Evolutionary conservation across 2,888 invertebrate species (phyloP).

Genomic region (Platycheirus albimanus): DNA sequence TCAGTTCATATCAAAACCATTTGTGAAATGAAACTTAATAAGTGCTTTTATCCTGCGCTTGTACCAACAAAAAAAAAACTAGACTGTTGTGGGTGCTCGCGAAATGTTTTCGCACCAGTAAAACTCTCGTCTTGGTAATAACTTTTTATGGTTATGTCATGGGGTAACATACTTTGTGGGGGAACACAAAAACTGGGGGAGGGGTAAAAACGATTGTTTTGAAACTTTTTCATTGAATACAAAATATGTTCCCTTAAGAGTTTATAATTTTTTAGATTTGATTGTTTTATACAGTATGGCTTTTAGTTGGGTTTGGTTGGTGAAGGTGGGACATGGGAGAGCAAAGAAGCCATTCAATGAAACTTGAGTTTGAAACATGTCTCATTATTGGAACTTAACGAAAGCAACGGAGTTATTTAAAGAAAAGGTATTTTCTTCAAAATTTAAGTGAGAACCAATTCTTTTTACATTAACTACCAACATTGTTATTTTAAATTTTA

Average conservation of each 20-base stretch:
- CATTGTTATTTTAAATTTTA: no score
- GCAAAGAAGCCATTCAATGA: not conserved
- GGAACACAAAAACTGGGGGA: constrained; percentile 1
- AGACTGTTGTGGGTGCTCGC: constrained; percentile 1
- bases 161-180: constrained; percentile 25
- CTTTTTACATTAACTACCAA: no score
- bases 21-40: constrained; percentile 63
- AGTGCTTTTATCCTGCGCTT: constrained; percentile 42
- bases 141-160: constrained; percentile 64
- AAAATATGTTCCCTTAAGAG: constrained; percentile 33
- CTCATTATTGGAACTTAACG: not conserved
- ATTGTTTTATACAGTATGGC: constrained; percentile 46
- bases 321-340: not conserved
- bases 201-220: constrained; percentile 62
- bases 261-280: constrained; percentile 31
- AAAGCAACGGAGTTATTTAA: not conserved
- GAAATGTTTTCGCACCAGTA: constrained; percentile 1
- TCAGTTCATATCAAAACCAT: constrained; percentile 64
- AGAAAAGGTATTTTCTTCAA: no score
- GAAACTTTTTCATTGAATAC: constrained; percentile 32
- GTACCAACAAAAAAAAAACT: not conserved
- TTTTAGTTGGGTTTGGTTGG: not conserved
- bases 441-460: no score
- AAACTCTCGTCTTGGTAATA: constrained; percentile 30
- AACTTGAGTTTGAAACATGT: constrained; percentile 1